phyloP scores from a whole-genome alignment of 2,888 invertebrate genomes.

The Drosophila algonquin region DNA sequence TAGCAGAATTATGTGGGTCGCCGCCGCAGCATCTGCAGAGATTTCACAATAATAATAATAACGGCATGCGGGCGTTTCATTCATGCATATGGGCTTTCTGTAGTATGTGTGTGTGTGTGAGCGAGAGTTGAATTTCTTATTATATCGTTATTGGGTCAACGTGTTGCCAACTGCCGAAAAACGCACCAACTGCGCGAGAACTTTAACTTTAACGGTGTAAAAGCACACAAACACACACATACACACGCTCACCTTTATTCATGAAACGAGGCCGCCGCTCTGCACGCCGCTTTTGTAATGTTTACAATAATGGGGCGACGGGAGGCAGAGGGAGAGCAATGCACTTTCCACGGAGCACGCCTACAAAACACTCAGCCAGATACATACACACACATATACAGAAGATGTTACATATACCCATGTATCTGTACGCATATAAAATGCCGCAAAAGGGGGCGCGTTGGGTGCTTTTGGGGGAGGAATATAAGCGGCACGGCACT shows the following conservation, averaged over 20 bases:
- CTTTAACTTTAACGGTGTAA: constrained; percentile 53
- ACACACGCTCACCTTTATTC: constrained; percentile 25
- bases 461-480: constrained; percentile 63
- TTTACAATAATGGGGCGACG: constrained; percentile 54
- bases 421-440: constrained; percentile 33
- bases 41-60: constrained; percentile 60
- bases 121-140: constrained; percentile 25
- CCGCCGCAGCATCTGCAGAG: constrained; percentile 55
- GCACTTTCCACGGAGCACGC: constrained; percentile 58
- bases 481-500: constrained; percentile 44
- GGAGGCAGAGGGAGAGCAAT: constrained; percentile 61
- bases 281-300: constrained; percentile 74
- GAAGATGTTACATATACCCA: constrained; percentile 1
- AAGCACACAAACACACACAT: constrained; percentile 51
- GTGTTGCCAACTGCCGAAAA: constrained; percentile 78
- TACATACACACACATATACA: constrained; percentile 45
- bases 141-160: constrained; percentile 76
- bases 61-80: constrained; percentile 63
- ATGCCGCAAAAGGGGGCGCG: constrained; percentile 68
- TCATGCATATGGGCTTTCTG: constrained; percentile 50
- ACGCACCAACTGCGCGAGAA: constrained; percentile 66
- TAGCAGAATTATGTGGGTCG: constrained; percentile 64
- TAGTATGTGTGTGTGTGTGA: constrained; percentile 41
- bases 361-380: constrained; percentile 55
- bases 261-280: constrained; percentile 71